Conservation (phyloP, 2,888 invertebrate genomes). For the Rhimphoctona megacephalus region DNA sequence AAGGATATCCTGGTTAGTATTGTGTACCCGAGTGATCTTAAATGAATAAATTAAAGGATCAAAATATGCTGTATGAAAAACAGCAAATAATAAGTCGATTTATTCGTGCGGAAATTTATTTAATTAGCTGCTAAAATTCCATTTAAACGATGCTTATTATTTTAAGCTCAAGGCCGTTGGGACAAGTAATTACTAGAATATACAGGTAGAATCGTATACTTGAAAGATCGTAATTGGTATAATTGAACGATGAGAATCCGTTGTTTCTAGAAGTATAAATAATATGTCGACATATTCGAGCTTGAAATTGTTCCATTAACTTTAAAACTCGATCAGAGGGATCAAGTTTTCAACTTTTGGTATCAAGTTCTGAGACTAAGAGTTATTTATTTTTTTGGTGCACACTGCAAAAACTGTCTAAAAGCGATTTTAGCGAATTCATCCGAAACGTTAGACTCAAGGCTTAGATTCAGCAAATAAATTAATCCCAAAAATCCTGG, state of each 20-base stretch:
- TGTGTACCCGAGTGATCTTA: constrained; percentile 36
- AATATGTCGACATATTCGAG: neutral
- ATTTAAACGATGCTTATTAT: neutral
- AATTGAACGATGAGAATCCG: neutral
- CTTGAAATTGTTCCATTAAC: neutral
- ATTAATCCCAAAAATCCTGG: neutral
- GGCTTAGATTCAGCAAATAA: neutral
- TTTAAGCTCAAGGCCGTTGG: neutral
- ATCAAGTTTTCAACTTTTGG: neutral
- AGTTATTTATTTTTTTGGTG: neutral
- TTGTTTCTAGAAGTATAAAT: neutral
- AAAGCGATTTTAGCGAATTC: neutral
- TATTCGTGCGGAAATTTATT: neutral
- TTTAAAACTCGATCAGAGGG: neutral
- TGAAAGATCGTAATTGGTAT: neutral
- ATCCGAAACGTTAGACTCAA: neutral
- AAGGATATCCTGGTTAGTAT: constrained; percentile 47
- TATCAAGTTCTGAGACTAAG: neutral
- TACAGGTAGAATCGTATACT: neutral
- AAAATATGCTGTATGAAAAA: neutral
- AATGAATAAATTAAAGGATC: constrained; percentile 29
- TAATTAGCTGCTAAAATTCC: neutral
- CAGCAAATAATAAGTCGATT: neutral
- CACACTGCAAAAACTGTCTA: neutral
- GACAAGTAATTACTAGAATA: neutral